phyloP scores from a whole-genome alignment of 2,888 invertebrate genomes.

The Agrochola circellaris region DNA sequence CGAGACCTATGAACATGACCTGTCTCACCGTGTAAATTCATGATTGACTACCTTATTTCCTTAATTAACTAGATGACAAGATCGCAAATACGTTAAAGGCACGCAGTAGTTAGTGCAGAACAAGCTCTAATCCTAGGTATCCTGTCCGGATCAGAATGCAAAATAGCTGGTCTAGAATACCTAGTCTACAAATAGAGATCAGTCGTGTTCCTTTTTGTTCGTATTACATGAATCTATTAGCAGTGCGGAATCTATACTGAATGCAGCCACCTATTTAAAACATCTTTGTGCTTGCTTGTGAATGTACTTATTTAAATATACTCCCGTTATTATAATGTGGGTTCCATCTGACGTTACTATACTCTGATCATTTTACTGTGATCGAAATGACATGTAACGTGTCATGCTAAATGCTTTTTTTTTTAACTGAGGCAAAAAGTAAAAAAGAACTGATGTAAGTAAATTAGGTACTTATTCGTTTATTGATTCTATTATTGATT shows the following conservation, averaged over 20 bases:
- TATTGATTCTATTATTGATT: too few relatives aligned
- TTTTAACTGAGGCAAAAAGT: not conserved
- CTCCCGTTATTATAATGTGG: not conserved
- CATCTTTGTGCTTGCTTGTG: constrained; percentile 11
- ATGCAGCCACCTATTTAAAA: constrained; percentile 51
- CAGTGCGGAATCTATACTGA: constrained; percentile 61
- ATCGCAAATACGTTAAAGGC: constrained; percentile 6
- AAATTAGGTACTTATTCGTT: not conserved
- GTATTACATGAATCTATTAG: constrained; percentile 55
- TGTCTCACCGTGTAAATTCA: too few relatives aligned
- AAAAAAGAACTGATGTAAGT: too few relatives aligned
- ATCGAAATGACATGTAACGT: not conserved
- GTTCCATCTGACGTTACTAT: not conserved
- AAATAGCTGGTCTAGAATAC: constrained; percentile 58
- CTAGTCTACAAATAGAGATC: constrained; percentile 56
- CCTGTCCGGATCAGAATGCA: constrained; percentile 54
- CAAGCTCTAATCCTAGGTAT: constrained; percentile 35
- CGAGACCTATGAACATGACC: too few relatives aligned
- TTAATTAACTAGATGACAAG: constrained; percentile 4
- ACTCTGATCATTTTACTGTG: not conserved
- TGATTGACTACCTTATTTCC: too few relatives aligned
- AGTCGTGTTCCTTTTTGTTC: constrained; percentile 50
- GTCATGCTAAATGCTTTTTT: not conserved
- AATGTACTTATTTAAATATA: constrained; percentile 22
- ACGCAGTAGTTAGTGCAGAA: constrained; percentile 5